phyloP scores from a whole-genome alignment of 2,113 vertebrate genomes.

The Vulpes vulpes region DNA sequence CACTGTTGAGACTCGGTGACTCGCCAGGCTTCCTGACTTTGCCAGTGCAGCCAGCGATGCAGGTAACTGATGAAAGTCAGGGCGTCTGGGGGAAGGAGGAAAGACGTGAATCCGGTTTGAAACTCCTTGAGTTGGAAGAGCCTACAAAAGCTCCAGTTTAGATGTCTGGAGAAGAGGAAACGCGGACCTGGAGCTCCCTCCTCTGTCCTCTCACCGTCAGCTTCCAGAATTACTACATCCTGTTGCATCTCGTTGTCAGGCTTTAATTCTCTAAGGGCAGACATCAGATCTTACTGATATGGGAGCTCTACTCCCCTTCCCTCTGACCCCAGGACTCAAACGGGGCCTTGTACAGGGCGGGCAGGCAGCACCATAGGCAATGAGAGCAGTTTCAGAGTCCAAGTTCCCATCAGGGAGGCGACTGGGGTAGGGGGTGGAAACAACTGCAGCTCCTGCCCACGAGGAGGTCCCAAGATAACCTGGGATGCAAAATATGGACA shows the following conservation, averaged over 20 bases:
- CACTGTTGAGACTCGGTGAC: not conserved
- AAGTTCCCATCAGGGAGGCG: not conserved
- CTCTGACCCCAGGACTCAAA: not conserved
- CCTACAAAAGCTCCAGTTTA: not conserved
- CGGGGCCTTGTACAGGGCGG: not conserved
- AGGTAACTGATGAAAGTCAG: not conserved
- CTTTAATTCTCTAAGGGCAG: not conserved
- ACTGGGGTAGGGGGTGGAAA: not conserved
- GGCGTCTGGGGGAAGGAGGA: rapidly evolving
- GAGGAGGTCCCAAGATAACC: not conserved
- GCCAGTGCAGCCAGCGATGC: not conserved
- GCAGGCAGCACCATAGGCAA: not conserved
- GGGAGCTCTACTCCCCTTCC: not conserved
- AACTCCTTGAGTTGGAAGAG: not conserved
- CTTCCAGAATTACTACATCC: not conserved
- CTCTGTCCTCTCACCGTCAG: not conserved
- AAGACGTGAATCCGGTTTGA: not conserved
- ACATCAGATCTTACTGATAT: not conserved
- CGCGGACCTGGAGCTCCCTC: not conserved
- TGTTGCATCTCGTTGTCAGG: not conserved
- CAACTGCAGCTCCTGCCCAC: not conserved
- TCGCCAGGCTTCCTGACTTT: not conserved
- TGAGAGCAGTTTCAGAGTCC: not conserved
- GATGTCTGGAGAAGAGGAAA: not conserved
- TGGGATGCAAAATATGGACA: not conserved